These are phyloP conservation scores for Cremastinae sp. DNA, from an alignment of 2,888 invertebrate species.

Conservation along the genomic window DNA sequence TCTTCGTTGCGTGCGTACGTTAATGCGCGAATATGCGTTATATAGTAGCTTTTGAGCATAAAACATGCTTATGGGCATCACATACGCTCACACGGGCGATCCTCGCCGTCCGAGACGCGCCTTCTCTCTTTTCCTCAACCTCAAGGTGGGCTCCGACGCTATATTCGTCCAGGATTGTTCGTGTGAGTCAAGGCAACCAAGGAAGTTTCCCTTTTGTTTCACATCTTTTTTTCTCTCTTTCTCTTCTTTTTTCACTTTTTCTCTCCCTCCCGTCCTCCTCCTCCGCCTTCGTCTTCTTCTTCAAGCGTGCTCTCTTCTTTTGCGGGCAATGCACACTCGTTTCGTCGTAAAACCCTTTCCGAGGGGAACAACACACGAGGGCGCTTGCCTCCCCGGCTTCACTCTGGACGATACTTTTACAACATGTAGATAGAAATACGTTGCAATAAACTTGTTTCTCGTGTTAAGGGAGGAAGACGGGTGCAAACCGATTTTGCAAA, in stretches of 20 bases:
- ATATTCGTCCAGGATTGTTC: slow-evolving; percentile 2
- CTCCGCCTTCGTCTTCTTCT: slow-evolving; percentile 11
- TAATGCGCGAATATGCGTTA: slow-evolving; percentile 47
- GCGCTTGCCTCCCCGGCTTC: slow-evolving; percentile 30
- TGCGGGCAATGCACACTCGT: slow-evolving; percentile 27
- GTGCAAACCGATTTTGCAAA: slow-evolving; percentile 18
- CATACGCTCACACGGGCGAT: slow-evolving; percentile 36
- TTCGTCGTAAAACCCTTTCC: slow-evolving; percentile 46
- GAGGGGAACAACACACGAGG: slow-evolving; percentile 27
- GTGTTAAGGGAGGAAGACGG: background rate
- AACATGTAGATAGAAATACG: background rate
- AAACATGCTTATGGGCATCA: slow-evolving; percentile 49
- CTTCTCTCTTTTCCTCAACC: slow-evolving; percentile 3
- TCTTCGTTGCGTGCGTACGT: slow-evolving; percentile 41
- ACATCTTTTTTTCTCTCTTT: background rate
- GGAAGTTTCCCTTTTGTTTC: slow-evolving; percentile 28
- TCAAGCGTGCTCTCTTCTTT: slow-evolving; percentile 29
- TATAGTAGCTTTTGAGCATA: slow-evolving; percentile 45
- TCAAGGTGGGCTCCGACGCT: background rate
- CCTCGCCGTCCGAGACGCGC: background rate
- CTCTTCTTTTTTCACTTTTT: slow-evolving; percentile 3
- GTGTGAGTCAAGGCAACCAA: slow-evolving; percentile 15
- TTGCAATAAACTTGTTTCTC: slow-evolving; percentile 17
- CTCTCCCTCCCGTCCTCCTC: background rate
- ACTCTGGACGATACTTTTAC: background rate